Evolutionary conservation across 2,888 invertebrate genomes (phyloP).

Genomic region (Agrotis clavis): DNA sequence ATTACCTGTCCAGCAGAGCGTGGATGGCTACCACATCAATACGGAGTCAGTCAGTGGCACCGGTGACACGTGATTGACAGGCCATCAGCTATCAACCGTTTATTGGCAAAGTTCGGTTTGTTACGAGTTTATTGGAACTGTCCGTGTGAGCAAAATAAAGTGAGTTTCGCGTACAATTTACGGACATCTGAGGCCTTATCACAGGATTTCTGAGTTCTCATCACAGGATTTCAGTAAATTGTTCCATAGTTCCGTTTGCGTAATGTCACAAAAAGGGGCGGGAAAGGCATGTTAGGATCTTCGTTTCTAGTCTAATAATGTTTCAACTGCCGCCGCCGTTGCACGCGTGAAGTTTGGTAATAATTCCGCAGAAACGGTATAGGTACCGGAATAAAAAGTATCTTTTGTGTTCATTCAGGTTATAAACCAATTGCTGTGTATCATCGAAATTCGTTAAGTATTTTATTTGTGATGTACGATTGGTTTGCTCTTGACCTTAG

Average conservation of each 20-base stretch:
- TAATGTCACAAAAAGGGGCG: no score
- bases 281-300: no score
- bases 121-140: constrained; percentile 2
- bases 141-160: background rate
- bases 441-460: background rate
- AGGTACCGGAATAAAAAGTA: background rate
- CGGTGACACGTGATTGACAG: constrained; percentile 32
- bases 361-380: background rate
- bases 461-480: no score
- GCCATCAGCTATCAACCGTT: constrained; percentile 4
- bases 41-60: constrained; percentile 24
- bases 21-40: constrained; percentile 21
- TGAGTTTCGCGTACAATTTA: no score
- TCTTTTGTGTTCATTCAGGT: background rate
- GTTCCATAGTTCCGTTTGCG: no score
- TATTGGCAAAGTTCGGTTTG: constrained; percentile 19
- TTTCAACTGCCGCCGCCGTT: no score
- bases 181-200: no score
- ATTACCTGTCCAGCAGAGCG: constrained; percentile 44
- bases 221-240: no score
- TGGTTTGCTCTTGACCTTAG: no score
- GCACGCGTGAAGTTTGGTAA: background rate
- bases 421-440: no score
- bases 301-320: no score
- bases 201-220: no score